Evolutionary conservation across 1,140 invertebrate species (phyloP), one percentile per base, ranked within the genome.

Genomic region (Musca vetustissima): DNA sequence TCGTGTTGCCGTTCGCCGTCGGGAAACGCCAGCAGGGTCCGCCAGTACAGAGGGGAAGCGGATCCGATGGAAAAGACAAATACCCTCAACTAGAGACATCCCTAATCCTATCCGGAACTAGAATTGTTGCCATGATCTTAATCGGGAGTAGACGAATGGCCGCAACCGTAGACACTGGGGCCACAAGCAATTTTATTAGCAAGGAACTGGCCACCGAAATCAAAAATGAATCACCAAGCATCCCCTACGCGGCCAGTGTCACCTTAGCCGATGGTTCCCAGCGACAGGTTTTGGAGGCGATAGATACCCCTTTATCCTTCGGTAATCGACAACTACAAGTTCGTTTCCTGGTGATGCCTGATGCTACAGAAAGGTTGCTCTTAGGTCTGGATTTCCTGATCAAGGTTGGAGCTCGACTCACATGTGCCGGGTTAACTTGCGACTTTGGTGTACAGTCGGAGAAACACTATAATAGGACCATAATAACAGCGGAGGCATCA

Each of bases 111-210:
- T 13, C 24, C 6, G 55, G 24, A 13, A n/a, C 19, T 22, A 24
- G 25, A 25, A 19, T 59, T 24, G 25, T 15, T 15, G 19, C 55
- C 13, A 59, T 11, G 9, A 25, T 59, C 9, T 24, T n/a, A 25
- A 24, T 59, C 13, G 55, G 14, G 15, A 24, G 13, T 15, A 11
- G 36, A 43, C 2, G n/a, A n/a, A 11, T 64, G 6, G 21, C 25
- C 15, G 61, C 61, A n/a, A 47, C 61, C 14, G 36, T 64, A 1
- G 61, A 64, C 17, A 64, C 61, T 6, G 61, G 25, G 2, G 61
- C 61, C n/a, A 43, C 61, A 4, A 24, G 36, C 22, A 64, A 32
- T 17, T 64, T 36, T 28, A 36, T 64, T 25, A 25, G 22, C 14
- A 7, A 64, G 43, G 17, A 24, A 64, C 28, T 43, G 17, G 28